These are phyloP conservation scores for Nestor notabilis DNA, from an alignment of 2,113 vertebrate species.

Conservation along the genomic window DNA sequence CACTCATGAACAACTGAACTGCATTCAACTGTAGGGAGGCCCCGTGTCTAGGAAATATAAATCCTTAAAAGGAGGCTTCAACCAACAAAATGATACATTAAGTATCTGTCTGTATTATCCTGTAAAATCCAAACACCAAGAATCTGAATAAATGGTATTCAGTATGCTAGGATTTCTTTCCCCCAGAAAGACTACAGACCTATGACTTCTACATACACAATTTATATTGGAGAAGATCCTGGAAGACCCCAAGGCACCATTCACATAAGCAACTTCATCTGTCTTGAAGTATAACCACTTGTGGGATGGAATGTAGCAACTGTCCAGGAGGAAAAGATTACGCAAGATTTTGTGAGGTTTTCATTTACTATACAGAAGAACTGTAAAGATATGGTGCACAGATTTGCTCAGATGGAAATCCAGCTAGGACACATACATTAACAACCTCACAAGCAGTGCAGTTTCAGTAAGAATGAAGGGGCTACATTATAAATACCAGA, in stretches of 20 bases:
- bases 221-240: slow-evolving; percentile 30
- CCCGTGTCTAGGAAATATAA: not conserved
- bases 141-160: not conserved
- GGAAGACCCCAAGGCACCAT: slow-evolving; percentile 2
- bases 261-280: slow-evolving; percentile 11
- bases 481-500: not conserved
- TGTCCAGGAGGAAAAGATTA: not conserved
- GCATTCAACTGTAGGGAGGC: not conserved
- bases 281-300: not conserved
- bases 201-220: not conserved
- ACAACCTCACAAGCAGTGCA: not conserved
- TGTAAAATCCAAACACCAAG: not conserved
- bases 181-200: not conserved
- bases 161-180: not conserved
- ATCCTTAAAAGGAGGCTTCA: not conserved
- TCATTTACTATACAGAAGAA: not conserved
- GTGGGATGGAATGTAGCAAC: not conserved
- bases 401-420: not conserved
- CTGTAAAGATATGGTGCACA: not conserved
- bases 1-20: not conserved
- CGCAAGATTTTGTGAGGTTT: not conserved
- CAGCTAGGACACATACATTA: not conserved
- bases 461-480: not conserved
- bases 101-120: not conserved
- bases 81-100: not conserved